Conservation (phyloP, 2,113 vertebrate species). For the Notothenia coriiceps region DNA sequence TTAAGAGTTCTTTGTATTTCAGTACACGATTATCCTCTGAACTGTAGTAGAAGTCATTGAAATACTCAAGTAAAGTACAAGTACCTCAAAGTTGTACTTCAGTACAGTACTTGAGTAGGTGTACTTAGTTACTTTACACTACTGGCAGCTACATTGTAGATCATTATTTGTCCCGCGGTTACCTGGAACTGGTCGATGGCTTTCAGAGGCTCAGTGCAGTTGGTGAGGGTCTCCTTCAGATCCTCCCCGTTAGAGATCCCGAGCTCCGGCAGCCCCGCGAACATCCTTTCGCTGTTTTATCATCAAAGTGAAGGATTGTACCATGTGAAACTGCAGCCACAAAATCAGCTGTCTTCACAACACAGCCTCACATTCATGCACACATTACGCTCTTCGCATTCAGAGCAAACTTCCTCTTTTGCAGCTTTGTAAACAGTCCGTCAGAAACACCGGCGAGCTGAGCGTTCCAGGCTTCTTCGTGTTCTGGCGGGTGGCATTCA, state of each 20-base stretch:
- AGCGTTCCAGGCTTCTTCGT: background rate
- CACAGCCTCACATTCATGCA: background rate
- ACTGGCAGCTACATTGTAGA: too few species aligned
- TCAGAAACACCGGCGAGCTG: background rate
- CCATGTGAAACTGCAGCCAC: background rate
- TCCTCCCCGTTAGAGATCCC: constrained; percentile 97
- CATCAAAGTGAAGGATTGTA: background rate
- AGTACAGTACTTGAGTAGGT: too few species aligned
- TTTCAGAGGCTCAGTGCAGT: constrained; percentile 97
- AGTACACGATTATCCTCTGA: too few species aligned
- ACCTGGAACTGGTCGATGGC: constrained; percentile 99
- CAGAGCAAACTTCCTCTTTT: constrained; percentile 58
- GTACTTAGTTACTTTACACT: too few species aligned
- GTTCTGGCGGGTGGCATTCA: too few species aligned
- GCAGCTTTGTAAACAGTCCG: constrained; percentile 51
- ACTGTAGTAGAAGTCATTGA: too few species aligned
- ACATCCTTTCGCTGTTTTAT: constrained; percentile 79
- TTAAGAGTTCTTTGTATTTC: too few species aligned
- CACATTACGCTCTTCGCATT: background rate
- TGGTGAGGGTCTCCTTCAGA: constrained; percentile 96
- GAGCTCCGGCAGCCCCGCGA: constrained; percentile 93
- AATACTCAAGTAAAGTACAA: too few species aligned
- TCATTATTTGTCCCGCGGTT: background rate
- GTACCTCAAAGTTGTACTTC: too few species aligned
- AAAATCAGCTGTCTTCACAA: background rate